Evolutionary conservation across 2,113 vertebrate genomes (phyloP).

Genomic region (Hippoglossus stenolepis): DNA sequence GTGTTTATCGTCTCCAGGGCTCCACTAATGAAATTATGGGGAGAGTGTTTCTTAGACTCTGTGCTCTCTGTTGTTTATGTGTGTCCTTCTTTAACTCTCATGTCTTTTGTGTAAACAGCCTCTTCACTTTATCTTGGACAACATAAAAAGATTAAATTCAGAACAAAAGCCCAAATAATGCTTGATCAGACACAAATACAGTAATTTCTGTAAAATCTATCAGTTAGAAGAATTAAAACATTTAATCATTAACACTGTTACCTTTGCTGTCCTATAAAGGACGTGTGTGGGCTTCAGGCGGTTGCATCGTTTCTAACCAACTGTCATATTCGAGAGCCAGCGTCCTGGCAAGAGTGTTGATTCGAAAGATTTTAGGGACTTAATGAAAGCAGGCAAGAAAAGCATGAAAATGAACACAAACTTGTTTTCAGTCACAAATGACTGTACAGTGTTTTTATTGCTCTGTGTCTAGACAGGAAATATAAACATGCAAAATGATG

Average conservation of each 20-base stretch:
- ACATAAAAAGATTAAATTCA: neutral
- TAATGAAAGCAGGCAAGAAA: slow-evolving; percentile 7
- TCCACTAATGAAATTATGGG: slow-evolving; percentile 26
- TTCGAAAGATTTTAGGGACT: slow-evolving; percentile 9
- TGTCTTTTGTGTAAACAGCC: neutral
- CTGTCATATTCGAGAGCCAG: slow-evolving; percentile 28
- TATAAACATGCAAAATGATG: too few species aligned
- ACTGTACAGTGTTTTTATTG: too few species aligned
- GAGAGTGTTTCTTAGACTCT: slow-evolving; percentile 13
- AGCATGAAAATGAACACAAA: neutral
- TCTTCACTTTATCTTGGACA: neutral
- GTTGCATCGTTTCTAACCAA: slow-evolving; percentile 33
- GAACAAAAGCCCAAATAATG: slow-evolving; percentile 5
- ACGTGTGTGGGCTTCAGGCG: slow-evolving; percentile 39
- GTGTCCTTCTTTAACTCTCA: neutral
- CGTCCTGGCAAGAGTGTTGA: neutral
- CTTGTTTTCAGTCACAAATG: too few species aligned
- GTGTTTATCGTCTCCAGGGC: slow-evolving; percentile 28
- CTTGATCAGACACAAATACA: slow-evolving; percentile 9
- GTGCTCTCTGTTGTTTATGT: slow-evolving; percentile 19
- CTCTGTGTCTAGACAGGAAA: too few species aligned
- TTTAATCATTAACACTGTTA: slow-evolving; percentile 14
- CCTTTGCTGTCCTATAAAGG: slow-evolving; percentile 16
- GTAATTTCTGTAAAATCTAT: neutral
- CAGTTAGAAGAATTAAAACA: slow-evolving; percentile 31